Conservation (phyloP, 2,888 invertebrate species). For the Entomobrya multifasciata region DNA sequence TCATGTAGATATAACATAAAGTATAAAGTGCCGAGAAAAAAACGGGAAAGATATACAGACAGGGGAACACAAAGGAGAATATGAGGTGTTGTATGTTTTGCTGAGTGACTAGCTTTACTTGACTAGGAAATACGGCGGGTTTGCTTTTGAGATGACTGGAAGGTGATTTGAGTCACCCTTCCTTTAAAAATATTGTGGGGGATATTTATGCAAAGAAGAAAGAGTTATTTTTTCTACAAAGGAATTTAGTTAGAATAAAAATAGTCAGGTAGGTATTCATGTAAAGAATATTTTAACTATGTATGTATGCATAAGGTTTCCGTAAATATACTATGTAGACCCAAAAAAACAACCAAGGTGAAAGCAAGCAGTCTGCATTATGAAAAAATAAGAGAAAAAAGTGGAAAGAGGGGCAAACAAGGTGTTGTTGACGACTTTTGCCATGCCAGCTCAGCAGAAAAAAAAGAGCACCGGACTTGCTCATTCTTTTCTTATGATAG, state of each 20-base stretch:
- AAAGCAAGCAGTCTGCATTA: conserved; percentile 13
- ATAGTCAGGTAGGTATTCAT: neutral
- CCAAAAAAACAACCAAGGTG: neutral
- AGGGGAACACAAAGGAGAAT: too few relatives aligned
- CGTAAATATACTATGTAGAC: conserved; percentile 12
- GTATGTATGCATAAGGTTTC: conserved; percentile 6
- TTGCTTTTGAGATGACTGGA: conserved; percentile 29
- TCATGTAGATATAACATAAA: conserved; percentile 43
- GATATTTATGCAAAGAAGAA: conserved; percentile 30
- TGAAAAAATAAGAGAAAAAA: conserved; percentile 42
- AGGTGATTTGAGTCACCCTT: conserved; percentile 61
- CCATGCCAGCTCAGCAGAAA: conserved; percentile 53
- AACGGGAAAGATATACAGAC: too few relatives aligned
- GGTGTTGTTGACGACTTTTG: conserved; percentile 60
- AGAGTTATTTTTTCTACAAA: too few relatives aligned
- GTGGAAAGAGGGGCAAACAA: conserved; percentile 1
- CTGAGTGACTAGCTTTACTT: conserved; percentile 52
- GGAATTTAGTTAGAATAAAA: conserved; percentile 33
- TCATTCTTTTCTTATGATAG: too few relatives aligned
- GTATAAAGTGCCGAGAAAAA: too few relatives aligned
- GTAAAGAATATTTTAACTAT: neutral
- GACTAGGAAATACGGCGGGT: neutral
- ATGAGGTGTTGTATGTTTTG: conserved; percentile 13
- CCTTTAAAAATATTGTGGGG: conserved; percentile 20
- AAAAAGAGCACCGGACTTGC: conserved; percentile 26